Evolutionary conservation across 2,888 invertebrate species (phyloP).

Genomic region (Thecophora atra): DNA sequence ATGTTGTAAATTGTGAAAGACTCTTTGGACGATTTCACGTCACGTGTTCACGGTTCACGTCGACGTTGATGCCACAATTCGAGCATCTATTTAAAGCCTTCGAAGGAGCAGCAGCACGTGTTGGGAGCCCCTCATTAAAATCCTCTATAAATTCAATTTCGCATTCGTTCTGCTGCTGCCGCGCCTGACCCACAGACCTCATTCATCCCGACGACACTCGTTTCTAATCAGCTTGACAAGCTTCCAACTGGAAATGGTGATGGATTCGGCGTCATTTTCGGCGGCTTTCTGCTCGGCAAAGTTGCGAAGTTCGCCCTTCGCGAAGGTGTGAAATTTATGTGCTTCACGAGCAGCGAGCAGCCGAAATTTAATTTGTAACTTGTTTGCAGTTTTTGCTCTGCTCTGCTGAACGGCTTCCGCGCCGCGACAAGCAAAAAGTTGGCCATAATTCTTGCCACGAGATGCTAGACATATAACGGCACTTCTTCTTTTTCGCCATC

Average conservation of each 20-base stretch:
- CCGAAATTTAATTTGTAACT: constrained; percentile 59
- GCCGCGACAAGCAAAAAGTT: constrained; percentile 40
- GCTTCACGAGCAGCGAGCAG: constrained; percentile 33
- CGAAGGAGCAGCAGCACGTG: not conserved
- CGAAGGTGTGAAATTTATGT: constrained; percentile 45
- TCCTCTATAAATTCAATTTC: no score
- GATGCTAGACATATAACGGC: constrained; percentile 37
- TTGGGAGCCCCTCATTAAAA: no score
- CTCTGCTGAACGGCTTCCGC: constrained; percentile 3
- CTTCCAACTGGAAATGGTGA: not conserved
- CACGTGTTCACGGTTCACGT: constrained; percentile 48
- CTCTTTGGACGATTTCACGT: constrained; percentile 40
- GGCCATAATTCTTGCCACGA: constrained; percentile 46
- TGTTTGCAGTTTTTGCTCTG: constrained; percentile 43
- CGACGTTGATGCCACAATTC: not conserved
- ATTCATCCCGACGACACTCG: constrained; percentile 44
- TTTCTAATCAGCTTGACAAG: constrained; percentile 57
- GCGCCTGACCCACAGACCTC: constrained; percentile 55
- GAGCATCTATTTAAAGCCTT: not conserved
- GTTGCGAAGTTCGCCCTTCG: constrained; percentile 21
- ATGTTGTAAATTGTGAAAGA: not conserved
- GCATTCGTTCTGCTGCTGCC: no score
- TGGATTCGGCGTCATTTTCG: no score
- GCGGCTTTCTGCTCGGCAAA: no score
- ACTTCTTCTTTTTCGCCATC: constrained; percentile 37